A percentile compares a stretch with the other conserved stretches of the same genome.
Conservation (phyloP, 1,140 invertebrate genomes). For the Zelostemma sp. region DNA sequence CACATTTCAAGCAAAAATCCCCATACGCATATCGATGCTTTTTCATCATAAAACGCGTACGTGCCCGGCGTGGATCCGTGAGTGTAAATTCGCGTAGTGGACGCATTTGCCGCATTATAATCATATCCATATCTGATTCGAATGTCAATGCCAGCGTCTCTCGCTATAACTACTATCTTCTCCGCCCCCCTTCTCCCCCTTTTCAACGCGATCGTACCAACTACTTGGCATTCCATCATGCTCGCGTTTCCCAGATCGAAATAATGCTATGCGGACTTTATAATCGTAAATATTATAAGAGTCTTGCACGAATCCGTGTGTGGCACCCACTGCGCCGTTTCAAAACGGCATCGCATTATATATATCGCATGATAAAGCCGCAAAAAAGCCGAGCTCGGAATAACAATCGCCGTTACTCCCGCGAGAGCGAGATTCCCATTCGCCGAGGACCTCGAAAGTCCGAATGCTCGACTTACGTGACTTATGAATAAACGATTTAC, state of each 20-base stretch:
- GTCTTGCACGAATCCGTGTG: conserved; percentile 55
- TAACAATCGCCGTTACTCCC: conserved; percentile 48
- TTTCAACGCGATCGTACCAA: conserved; percentile 53
- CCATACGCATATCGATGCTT: conserved; percentile 35
- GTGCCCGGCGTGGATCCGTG: conserved; percentile 25
- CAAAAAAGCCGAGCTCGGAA: conserved; percentile 45
- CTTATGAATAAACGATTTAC: conserved; percentile 39
- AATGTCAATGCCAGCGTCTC: conserved; percentile 56
- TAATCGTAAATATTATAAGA: conserved; percentile 68
- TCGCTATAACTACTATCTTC: conserved; percentile 25
- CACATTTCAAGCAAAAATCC: conserved; percentile 20
- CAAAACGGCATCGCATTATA: conserved; percentile 61
- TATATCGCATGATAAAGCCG: conserved; percentile 47
- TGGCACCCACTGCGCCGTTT: conserved; percentile 57
- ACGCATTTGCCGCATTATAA: conserved; percentile 56
- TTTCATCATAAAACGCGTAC: conserved; percentile 43
- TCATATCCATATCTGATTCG: conserved; percentile 65
- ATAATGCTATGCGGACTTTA: conserved; percentile 67
- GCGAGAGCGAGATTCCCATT: conserved; percentile 23
- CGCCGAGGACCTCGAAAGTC: conserved; percentile 27
- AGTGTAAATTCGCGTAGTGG: conserved; percentile 36
- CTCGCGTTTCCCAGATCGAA: conserved; percentile 68
- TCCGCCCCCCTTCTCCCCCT: conserved; percentile 54
- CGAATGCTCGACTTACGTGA: conserved; percentile 30
- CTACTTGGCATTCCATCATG: conserved; percentile 66